Percentiles rank a stretch among this genome's conserved stretches.
Evolutionary conservation across 2,797 vertebrate species (phyloP).

Genomic region (Chiroxiphia lanceolata): DNA sequence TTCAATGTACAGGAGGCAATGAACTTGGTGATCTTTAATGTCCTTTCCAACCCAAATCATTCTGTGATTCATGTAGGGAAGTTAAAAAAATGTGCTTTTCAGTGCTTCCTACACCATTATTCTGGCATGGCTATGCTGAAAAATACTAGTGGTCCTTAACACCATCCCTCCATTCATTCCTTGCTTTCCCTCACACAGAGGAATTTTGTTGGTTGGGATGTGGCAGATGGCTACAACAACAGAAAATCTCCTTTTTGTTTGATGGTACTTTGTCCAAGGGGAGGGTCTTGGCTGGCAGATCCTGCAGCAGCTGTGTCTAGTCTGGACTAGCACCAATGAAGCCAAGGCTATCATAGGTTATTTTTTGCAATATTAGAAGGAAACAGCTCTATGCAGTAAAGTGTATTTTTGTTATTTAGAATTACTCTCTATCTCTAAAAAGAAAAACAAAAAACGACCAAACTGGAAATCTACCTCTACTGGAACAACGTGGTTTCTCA

Average conservation of each 20-base stretch:
- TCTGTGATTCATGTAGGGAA: background rate
- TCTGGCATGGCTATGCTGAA: background rate
- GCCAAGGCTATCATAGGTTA: background rate
- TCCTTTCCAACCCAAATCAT: background rate
- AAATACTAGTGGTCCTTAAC: background rate
- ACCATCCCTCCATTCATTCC: background rate
- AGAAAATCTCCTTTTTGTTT: background rate
- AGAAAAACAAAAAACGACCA: background rate
- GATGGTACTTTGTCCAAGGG: rapidly evolving
- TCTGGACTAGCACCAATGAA: background rate
- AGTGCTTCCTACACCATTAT: background rate
- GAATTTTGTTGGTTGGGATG: background rate
- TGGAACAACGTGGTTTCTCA: rapidly evolving
- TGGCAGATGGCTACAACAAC: background rate
- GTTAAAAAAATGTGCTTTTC: rapidly evolving
- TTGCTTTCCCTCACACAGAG: background rate
- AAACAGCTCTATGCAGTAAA: background rate
- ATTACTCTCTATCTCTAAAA: background rate
- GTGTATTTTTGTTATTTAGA: background rate
- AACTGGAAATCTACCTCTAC: background rate
- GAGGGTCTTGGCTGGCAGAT: background rate
- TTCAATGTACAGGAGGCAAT: rapidly evolving
- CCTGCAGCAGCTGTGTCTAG: rapidly evolving
- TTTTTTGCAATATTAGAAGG: background rate
- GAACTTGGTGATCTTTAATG: background rate